Conservation (phyloP, 2,113 vertebrate genomes). For the Esox niger region DNA sequence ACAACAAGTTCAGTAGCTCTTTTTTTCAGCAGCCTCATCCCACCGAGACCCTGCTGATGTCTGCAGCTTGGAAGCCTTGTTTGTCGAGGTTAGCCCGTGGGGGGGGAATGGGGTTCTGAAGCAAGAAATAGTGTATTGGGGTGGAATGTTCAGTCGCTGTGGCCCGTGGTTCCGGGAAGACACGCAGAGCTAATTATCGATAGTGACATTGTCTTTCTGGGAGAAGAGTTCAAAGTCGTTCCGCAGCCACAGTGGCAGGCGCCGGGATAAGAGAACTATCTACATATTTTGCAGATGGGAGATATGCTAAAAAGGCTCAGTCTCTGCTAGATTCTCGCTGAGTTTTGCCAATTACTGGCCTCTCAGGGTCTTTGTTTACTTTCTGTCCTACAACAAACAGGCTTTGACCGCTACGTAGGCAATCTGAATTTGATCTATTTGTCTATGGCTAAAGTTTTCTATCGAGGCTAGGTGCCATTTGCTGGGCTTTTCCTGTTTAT, state of each 20-base stretch:
- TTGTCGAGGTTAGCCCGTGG: conserved; percentile 14
- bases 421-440: neutral
- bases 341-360: neutral
- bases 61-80: conserved; percentile 8
- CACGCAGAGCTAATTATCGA: conserved; percentile 24
- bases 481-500: neutral
- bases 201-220: conserved; percentile 14
- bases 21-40: neutral
- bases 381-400: neutral
- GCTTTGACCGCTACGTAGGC: conserved; percentile 2
- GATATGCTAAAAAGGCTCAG: neutral
- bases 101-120: conserved; percentile 6
- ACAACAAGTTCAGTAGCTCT: conserved; percentile 8
- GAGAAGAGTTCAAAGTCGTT: conserved; percentile 25
- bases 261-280: neutral
- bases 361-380: conserved; percentile 4
- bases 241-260: conserved; percentile 1
- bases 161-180: conserved; percentile 7
- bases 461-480: neutral
- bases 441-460: neutral
- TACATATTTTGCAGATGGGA: conserved; percentile 10
- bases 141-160: neutral
- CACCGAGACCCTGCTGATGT: neutral
- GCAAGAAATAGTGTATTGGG: neutral
- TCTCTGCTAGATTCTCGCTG: neutral